Percentiles rank a stretch among this genome's conserved stretches.
Conservation (phyloP, 92 coral and sea anemone species). For the Porites rus region DNA sequence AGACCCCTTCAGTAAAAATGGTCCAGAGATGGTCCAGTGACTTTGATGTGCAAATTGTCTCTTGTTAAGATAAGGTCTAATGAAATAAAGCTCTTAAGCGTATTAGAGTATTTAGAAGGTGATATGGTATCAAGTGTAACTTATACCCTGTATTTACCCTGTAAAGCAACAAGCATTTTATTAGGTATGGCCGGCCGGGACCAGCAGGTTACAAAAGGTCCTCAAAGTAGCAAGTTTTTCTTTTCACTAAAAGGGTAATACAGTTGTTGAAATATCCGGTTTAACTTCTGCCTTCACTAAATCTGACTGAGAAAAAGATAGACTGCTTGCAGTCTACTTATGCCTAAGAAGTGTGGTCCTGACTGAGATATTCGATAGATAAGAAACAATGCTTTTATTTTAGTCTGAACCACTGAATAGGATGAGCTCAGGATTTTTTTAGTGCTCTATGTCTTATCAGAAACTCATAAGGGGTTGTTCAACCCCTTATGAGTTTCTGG, state of each 20-base stretch:
- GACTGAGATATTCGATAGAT: slow-evolving; percentile 8
- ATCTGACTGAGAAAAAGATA: too few relatives aligned
- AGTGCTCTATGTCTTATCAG: too few relatives aligned
- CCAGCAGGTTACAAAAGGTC: neutral
- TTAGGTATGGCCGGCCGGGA: neutral
- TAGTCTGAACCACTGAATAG: neutral
- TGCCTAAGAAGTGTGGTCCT: neutral
- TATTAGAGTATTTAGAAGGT: slow-evolving; percentile 9
- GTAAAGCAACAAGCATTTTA: neutral
- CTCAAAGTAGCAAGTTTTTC: neutral
- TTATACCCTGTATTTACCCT: neutral
- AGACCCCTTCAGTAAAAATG: neutral
- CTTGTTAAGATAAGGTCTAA: slow-evolving; percentile 36
- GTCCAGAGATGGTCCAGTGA: slow-evolving; percentile 5
- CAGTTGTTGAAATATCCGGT: neutral
- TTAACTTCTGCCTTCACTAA: too few relatives aligned
- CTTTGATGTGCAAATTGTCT: slow-evolving; percentile 52
- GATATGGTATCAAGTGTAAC: slow-evolving; percentile 11
- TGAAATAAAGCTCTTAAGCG: slow-evolving; percentile 31
- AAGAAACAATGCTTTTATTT: slow-evolving; percentile 20
- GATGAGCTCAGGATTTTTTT: slow-evolving; percentile 8
- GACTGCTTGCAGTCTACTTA: neutral
- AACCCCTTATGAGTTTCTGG: too few relatives aligned
- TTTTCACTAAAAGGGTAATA: neutral
- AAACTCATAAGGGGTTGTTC: too few relatives aligned